These are phyloP conservation scores for Branchellion lobata DNA, from an alignment of 2,888 invertebrate species.

Conservation along the genomic window DNA sequence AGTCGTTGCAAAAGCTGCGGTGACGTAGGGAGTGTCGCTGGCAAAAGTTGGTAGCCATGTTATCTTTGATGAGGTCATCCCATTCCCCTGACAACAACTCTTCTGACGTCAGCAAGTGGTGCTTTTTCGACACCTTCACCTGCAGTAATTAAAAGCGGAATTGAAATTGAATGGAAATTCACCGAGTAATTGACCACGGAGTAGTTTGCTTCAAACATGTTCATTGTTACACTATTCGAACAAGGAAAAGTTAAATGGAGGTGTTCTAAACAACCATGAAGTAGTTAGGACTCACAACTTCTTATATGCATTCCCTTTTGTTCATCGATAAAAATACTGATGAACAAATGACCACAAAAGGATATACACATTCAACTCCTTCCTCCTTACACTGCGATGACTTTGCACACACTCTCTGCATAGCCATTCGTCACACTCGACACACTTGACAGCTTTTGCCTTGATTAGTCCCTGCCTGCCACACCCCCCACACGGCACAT, in stretches of 20 bases:
- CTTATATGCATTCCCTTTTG: too few species aligned
- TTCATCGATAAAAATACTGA: too few species aligned
- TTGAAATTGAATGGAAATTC: neutral
- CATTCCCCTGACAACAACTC: constrained; percentile 49
- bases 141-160: neutral
- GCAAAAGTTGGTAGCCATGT: constrained; percentile 50
- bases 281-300: too few species aligned
- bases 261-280: too few species aligned
- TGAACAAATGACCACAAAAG: too few species aligned
- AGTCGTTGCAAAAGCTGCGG: constrained; percentile 49
- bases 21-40: constrained; percentile 50
- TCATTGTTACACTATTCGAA: neutral
- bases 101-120: constrained; percentile 47
- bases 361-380: too few species aligned
- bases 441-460: constrained; percentile 48
- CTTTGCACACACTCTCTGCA: constrained; percentile 49
- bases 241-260: neutral
- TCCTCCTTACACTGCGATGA: constrained; percentile 46
- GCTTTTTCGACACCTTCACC: constrained; percentile 50
- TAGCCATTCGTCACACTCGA: constrained; percentile 52
- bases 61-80: constrained; percentile 51
- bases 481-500: constrained; percentile 49
- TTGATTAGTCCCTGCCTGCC: constrained; percentile 28
- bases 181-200: neutral
- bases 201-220: neutral